A percentile compares a stretch with the other conserved stretches of the same genome.
These are phyloP conservation scores for Imbricaverruca yamaguchii DNA, from an alignment of 2,888 invertebrate genomes.

Conservation along the genomic window DNA sequence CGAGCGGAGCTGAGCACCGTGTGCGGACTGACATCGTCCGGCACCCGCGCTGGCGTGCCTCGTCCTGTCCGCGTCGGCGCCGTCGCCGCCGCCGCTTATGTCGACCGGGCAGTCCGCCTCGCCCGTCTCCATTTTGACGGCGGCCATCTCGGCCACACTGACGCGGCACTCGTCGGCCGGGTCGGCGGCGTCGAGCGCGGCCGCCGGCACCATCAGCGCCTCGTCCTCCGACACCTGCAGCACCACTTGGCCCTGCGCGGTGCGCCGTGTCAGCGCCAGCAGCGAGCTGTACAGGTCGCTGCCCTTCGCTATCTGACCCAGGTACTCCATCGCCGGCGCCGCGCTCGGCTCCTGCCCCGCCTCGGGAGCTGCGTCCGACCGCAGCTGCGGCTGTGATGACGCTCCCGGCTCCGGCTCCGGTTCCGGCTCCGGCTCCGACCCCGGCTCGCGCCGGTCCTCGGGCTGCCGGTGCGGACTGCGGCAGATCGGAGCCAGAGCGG, in stretches of 20 bases:
- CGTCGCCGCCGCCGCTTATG: background rate
- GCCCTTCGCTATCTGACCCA: background rate
- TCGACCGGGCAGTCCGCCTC: background rate
- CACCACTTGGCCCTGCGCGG: background rate
- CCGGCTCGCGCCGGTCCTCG: background rate
- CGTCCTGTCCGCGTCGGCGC: background rate
- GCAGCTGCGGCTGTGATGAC: background rate
- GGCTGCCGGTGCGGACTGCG: no score
- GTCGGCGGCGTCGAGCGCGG: no score
- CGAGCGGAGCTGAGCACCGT: no score
- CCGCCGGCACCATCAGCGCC: background rate
- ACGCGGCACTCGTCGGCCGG: background rate
- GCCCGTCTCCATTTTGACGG: background rate
- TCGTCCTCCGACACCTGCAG: background rate
- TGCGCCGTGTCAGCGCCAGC: background rate
- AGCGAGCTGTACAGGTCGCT: conserved; percentile 1
- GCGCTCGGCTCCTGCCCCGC: background rate
- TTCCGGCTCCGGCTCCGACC: background rate
- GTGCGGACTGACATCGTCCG: no score
- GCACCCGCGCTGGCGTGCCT: no score
- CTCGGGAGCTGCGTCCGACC: background rate
- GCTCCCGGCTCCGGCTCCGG: background rate
- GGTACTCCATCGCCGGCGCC: background rate
- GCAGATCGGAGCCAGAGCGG: background rate
- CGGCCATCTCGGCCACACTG: conserved; percentile 1